Conservation (phyloP, 2,113 vertebrate genomes). For the Ptyas mucosa region DNA sequence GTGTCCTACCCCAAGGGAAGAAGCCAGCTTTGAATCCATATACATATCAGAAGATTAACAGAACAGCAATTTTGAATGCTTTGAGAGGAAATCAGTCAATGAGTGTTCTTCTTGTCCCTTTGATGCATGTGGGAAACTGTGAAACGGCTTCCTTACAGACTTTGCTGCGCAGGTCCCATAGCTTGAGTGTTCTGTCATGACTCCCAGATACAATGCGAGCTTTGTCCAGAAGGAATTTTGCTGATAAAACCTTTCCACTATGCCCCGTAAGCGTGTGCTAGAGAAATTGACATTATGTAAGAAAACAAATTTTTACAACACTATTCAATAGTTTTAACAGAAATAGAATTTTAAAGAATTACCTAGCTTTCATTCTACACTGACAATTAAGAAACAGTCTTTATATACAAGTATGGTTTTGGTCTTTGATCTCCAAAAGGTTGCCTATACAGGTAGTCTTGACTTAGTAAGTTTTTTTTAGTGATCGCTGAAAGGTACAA, state of each 20-base stretch:
- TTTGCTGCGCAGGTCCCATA: conserved; percentile 99
- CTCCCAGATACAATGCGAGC: conserved; percentile 95
- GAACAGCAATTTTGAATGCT: background rate
- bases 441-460: background rate
- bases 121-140: background rate
- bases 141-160: conserved; percentile 82
- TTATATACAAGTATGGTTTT: background rate
- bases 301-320: background rate
- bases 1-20: background rate
- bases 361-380: background rate
- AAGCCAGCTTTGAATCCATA: background rate
- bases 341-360: background rate
- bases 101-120: background rate
- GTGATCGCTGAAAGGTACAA: background rate
- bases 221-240: conserved; percentile 94
- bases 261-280: conserved; percentile 97
- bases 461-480: background rate
- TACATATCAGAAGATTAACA: background rate
- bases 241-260: conserved; percentile 93
- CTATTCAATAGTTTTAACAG: background rate
- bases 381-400: background rate
- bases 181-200: conserved; percentile 95
- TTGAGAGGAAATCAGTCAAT: background rate
- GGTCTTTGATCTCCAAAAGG: background rate
- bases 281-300: conserved; percentile 27